Conservation (phyloP, 2,113 vertebrate species). For the Aramus guarauna region DNA sequence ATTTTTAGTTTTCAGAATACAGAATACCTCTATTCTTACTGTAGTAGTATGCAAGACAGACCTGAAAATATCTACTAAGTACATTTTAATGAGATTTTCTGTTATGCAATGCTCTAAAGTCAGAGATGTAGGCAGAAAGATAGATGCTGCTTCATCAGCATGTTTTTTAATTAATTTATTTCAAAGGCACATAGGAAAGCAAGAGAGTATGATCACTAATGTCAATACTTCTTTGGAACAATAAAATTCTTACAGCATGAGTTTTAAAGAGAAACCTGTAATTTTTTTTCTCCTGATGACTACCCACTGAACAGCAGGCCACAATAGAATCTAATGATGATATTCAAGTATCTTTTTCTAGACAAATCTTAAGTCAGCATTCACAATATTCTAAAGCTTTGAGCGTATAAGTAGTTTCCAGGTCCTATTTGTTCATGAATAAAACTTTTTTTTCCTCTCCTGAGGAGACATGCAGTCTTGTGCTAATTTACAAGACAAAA, state of each 20-base stretch:
- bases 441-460: not conserved
- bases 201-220: not conserved
- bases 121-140: not conserved
- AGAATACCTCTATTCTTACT: not conserved
- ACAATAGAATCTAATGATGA: not conserved
- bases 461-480: not conserved
- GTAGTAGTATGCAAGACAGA: not conserved
- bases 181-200: not conserved
- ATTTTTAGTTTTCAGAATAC: not conserved
- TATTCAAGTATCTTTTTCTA: not conserved
- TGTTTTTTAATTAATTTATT: not conserved
- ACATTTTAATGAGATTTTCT: not conserved
- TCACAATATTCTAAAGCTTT: not conserved
- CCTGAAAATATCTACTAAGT: not conserved
- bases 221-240: not conserved
- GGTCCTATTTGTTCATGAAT: not conserved
- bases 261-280: not conserved
- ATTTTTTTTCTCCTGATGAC: not conserved
- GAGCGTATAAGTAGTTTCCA: not conserved
- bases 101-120: not conserved
- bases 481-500: not conserved
- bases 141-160: not conserved
- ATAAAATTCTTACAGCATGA: not conserved
- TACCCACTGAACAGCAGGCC: not conserved
- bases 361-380: not conserved